Evolutionary conservation across 1,140 invertebrate genomes (phyloP).

Genomic region (Glossosoma conforme): DNA sequence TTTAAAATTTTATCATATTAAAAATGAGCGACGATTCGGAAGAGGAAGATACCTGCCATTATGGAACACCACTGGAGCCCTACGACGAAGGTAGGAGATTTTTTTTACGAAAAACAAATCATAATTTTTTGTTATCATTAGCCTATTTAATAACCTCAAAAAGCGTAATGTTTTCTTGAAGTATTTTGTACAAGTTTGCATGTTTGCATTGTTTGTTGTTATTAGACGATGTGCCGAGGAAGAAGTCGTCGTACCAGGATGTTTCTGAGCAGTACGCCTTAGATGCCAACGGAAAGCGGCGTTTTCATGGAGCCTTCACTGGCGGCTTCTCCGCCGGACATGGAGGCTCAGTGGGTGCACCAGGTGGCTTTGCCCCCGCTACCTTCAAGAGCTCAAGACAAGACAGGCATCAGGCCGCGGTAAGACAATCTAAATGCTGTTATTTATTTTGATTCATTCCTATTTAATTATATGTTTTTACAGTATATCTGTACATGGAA

Average conservation of each 20-base stretch:
- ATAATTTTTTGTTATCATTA: too few relatives aligned
- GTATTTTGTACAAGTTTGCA: constrained; percentile 31
- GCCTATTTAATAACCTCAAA: constrained; percentile 7
- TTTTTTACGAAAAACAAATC: constrained; percentile 9
- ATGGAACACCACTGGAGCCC: constrained; percentile 70
- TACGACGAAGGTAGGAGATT: constrained; percentile 69
- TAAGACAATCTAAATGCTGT: too few relatives aligned
- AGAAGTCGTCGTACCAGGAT: constrained; percentile 76
- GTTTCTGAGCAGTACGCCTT: constrained; percentile 76
- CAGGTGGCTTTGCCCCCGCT: constrained; percentile 92
- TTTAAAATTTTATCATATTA: too few relatives aligned
- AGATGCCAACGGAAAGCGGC: constrained; percentile 81
- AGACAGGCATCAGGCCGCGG: constrained; percentile 53
- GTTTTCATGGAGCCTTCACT: constrained; percentile 99
- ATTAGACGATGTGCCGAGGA: constrained; percentile 71
- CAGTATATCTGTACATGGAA: too few relatives aligned
- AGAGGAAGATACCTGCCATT: constrained; percentile 63
- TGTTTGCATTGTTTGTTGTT: too few relatives aligned
- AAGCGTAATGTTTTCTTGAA: constrained; percentile 7
- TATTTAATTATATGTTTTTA: too few relatives aligned
- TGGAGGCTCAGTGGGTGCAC: constrained; percentile 92
- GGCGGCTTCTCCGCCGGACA: constrained; percentile 98
- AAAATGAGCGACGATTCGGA: constrained; percentile 40
- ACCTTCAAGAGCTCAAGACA: constrained; percentile 85
- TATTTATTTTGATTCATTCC: too few relatives aligned